phyloP scores from a whole-genome alignment of 2,113 vertebrate species.

The Herpetotheres cachinnans region DNA sequence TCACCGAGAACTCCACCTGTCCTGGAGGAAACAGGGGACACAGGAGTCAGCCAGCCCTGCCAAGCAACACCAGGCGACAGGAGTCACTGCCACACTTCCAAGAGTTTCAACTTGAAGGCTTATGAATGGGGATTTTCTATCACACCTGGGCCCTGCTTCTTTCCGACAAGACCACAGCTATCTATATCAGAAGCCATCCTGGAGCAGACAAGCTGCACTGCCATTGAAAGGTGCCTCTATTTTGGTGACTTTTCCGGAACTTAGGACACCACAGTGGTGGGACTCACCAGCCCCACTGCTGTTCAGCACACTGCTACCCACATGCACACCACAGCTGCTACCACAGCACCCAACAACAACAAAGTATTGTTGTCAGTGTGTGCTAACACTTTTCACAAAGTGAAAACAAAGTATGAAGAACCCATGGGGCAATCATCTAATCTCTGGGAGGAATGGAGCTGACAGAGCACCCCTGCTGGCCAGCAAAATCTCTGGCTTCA shows the following conservation, averaged over 20 bases:
- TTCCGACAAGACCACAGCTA: neutral
- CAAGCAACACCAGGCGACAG: fast-evolving
- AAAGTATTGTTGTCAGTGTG: too few species aligned
- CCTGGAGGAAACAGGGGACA: slow-evolving; percentile 40
- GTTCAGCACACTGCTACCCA: neutral
- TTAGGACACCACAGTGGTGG: neutral
- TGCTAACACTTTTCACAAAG: too few species aligned
- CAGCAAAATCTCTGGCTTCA: neutral
- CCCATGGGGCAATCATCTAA: neutral
- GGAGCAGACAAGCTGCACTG: neutral
- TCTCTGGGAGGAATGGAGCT: neutral
- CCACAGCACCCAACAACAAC: neutral
- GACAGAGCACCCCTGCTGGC: neutral
- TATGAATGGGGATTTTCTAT: neutral
- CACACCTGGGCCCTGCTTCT: neutral
- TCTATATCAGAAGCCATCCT: neutral
- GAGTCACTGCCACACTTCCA: neutral
- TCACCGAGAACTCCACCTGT: slow-evolving; percentile 52
- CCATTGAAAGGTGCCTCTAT: neutral
- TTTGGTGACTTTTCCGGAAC: neutral
- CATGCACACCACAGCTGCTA: neutral
- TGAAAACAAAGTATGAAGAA: neutral
- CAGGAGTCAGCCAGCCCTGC: neutral
- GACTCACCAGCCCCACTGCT: neutral
- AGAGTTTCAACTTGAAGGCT: neutral